phyloP scores from a whole-genome alignment of 2,113 vertebrate species.

The Odocoileus hemionus region DNA sequence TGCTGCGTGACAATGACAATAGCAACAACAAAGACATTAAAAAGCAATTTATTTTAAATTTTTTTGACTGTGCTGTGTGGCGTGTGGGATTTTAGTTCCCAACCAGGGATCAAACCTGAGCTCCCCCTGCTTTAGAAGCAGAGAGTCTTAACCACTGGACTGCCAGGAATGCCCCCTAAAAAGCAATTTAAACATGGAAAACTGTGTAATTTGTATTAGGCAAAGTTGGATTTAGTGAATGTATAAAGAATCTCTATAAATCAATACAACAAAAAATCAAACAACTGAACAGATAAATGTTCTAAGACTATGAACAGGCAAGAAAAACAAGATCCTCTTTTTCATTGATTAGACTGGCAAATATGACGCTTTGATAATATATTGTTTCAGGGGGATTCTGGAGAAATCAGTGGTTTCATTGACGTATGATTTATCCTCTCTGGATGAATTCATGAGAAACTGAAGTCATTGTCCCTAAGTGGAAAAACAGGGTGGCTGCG shows the following conservation, averaged over 20 bases:
- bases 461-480: not conserved
- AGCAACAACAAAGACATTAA: not conserved
- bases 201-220: not conserved
- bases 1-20: not conserved
- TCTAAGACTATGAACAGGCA: not conserved
- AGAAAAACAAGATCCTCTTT: not conserved
- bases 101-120: not conserved
- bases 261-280: not conserved
- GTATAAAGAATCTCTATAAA: not conserved
- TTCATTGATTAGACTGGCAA: not conserved
- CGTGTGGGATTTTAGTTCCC: not conserved
- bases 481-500: not conserved
- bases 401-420: not conserved
- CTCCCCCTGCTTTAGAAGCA: not conserved
- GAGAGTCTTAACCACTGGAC: not conserved
- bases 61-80: not conserved
- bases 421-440: not conserved
- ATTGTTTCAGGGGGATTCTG: not conserved
- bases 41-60: not conserved
- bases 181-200: not conserved
- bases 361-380: not conserved
- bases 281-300: not conserved
- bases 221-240: not conserved
- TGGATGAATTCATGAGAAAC: not conserved
- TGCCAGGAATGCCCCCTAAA: not conserved